Evolutionary conservation across 1,140 invertebrate genomes (phyloP), one percentile per base, ranked within the genome.

Genomic region (Bombus balteatus): DNA sequence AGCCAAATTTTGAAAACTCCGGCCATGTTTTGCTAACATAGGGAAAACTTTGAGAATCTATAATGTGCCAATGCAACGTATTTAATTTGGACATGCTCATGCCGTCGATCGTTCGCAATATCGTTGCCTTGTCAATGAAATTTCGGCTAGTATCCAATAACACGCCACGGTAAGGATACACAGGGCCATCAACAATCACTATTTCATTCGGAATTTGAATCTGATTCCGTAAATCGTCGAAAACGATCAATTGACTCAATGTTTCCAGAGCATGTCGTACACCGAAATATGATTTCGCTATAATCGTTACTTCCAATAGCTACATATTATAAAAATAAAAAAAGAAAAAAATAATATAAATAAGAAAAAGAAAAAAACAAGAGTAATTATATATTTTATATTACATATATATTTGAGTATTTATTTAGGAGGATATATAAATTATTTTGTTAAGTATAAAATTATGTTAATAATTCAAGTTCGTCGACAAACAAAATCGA

Each of bases 61-160:
- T 98, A n/a, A 98, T 97, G 89, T 98, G 98, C 98, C 98, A 98
- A 90, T 98, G 98, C 92, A 98, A 97, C 0, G 97, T 97, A 92
- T 98, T 98, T 59, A 98, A 91, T 91, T 98, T 98, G 22, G 97
- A 97, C 91, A 97, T 96, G 0, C 97, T 96, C 97, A 98, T 98
- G 0, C 96, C 98, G 90, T 98, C 97, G 66, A 98, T 95, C 1
- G 97, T 97, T 32, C 96, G 95, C 88, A 97, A 96, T 70, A 98
- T 97, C 2, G 96, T 94, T 5, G 96, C 95, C 9, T 98, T 96
- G 3, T 96, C 94, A 88, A 97, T 96, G 91, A 96, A 98, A 93
- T 98, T 98, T 41, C 98, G 96, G 0, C 97, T 96, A 0, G 98
- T 98, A 89, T 98, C 98, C 53, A 98, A 91, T 6, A 98, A 92